phyloP scores from a whole-genome alignment of 2,797 vertebrate species.

The Orestias chungarensis region DNA sequence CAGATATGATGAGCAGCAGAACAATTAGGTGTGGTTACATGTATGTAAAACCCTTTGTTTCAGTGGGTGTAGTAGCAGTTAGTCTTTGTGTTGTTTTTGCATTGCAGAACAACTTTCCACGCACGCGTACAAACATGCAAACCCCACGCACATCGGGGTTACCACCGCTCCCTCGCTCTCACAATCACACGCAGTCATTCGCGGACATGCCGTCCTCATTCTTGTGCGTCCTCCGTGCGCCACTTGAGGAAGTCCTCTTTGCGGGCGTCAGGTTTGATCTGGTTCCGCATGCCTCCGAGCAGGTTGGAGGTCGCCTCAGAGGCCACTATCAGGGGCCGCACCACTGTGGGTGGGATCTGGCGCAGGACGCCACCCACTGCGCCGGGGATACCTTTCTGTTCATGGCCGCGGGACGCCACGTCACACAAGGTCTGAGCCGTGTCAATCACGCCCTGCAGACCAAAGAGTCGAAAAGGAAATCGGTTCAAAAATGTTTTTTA shows the following conservation, averaged over 20 bases:
- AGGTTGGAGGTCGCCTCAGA: conserved; percentile 92
- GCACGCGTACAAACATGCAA: conserved; percentile 48
- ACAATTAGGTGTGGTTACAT: conserved; percentile 31
- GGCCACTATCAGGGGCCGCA: conserved; percentile 91
- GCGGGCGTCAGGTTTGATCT: conserved; percentile 91
- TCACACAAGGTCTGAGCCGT: conserved; percentile 92
- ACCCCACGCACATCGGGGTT: conserved; percentile 13
- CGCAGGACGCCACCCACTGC: conserved; percentile 91
- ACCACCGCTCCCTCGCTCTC: conserved; percentile 13
- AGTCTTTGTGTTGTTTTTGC: conserved; percentile 60
- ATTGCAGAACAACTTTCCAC: conserved; percentile 51
- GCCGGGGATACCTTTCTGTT: conserved; percentile 91
- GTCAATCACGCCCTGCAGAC: conserved; percentile 33
- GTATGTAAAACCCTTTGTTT: conserved; percentile 59
- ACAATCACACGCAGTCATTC: background rate
- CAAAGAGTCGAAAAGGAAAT: background rate
- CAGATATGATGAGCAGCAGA: conserved; percentile 9
- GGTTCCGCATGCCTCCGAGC: conserved; percentile 93
- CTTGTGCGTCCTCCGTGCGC: conserved; percentile 88
- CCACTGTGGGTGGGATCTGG: conserved; percentile 93
- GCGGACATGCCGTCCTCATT: conserved; percentile 71
- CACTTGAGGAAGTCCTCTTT: conserved; percentile 93
- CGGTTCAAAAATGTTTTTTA: too few species aligned
- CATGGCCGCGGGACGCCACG: conserved; percentile 89
- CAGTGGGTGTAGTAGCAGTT: conserved; percentile 68